Evolutionary conservation across 2,797 vertebrate genomes (phyloP).

Genomic region (Alosa sapidissima): DNA sequence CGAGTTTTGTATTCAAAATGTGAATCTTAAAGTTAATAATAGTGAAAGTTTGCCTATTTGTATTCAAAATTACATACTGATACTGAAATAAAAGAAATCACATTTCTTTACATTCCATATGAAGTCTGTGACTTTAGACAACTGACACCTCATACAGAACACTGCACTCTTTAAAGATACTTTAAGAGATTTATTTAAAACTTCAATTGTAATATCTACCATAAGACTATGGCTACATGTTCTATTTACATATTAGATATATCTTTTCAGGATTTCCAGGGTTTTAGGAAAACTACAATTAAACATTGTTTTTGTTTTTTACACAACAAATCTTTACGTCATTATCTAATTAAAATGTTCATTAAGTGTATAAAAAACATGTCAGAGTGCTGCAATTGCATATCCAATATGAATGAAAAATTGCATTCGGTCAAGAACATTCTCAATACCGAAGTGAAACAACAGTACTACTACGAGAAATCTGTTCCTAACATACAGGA

Average conservation of each 20-base stretch:
- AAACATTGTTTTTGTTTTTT: neutral
- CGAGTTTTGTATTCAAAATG: slow-evolving; percentile 6
- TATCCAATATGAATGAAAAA: slow-evolving; percentile 26
- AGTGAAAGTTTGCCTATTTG: slow-evolving; percentile 1
- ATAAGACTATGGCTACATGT: neutral
- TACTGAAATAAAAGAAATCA: neutral
- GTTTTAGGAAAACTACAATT: neutral
- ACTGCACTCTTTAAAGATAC: neutral
- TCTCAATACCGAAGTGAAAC: neutral
- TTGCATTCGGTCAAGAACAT: slow-evolving; percentile 2
- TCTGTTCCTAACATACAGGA: neutral
- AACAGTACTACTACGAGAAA: neutral
- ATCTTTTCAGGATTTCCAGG: neutral
- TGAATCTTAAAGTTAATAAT: neutral
- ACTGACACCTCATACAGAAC: neutral
- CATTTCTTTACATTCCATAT: neutral
- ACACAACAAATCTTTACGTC: neutral
- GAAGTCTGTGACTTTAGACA: neutral
- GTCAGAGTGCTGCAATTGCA: neutral
- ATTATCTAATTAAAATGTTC: slow-evolving; percentile 6
- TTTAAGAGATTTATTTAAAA: neutral
- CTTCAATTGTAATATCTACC: neutral
- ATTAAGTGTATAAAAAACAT: neutral
- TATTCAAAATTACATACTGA: neutral
- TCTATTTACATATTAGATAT: neutral